Evolutionary conservation across 1,140 invertebrate species (phyloP).

Genomic region (Drosophila tani): DNA sequence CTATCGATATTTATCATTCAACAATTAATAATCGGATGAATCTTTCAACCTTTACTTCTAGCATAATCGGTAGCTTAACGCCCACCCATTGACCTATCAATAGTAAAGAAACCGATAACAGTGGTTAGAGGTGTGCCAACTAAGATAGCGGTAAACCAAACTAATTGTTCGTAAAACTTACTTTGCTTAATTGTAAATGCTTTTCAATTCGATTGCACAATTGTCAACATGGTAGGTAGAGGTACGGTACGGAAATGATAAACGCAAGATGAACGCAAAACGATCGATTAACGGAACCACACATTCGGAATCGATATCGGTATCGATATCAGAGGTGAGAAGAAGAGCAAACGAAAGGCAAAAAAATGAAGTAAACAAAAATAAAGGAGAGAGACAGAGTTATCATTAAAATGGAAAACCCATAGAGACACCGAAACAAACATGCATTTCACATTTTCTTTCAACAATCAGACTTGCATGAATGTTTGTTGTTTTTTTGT

Average conservation of each 20-base stretch:
- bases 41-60: not conserved
- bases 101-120: constrained; percentile 31
- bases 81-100: constrained; percentile 28
- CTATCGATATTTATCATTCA: not conserved
- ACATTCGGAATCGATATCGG: constrained; percentile 23
- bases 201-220: constrained; percentile 58
- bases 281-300: constrained; percentile 19
- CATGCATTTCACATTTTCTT: constrained; percentile 7
- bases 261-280: constrained; percentile 62
- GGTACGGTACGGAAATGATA: constrained; percentile 43
- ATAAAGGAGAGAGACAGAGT: constrained; percentile 30
- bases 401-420: constrained; percentile 34
- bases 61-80: not conserved
- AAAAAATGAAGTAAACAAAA: constrained; percentile 2
- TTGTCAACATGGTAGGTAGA: constrained; percentile 40
- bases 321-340: constrained; percentile 18
- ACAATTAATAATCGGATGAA: not conserved
- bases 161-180: constrained; percentile 66
- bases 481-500: constrained; percentile 17
- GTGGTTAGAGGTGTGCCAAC: constrained; percentile 46
- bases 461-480: constrained; percentile 13
- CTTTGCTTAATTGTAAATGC: constrained; percentile 83
- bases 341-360: constrained; percentile 66
- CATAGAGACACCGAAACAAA: constrained; percentile 41
- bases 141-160: constrained; percentile 61